Percentiles rank a stretch among this genome's conserved stretches.
Evolutionary conservation across 2,888 invertebrate species (phyloP).

Genomic region (Sinopyrophorus schimmeli): DNA sequence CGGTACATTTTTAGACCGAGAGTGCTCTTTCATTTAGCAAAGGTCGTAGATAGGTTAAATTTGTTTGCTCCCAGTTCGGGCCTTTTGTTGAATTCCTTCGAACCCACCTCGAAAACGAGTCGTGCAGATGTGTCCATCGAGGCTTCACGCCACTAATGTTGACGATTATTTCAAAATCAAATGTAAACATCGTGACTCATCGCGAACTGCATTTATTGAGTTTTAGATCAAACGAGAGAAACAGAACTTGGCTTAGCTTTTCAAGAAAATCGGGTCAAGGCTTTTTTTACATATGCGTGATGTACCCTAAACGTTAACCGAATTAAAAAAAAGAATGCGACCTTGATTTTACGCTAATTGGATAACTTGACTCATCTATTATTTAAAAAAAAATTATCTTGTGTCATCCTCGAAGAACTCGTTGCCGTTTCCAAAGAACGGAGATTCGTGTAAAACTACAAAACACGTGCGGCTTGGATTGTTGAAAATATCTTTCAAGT

Average conservation of each 20-base stretch:
- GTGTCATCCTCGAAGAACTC: neutral
- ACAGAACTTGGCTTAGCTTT: conserved; percentile 15
- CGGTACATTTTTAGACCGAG: conserved; percentile 29
- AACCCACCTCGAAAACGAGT: conserved; percentile 6
- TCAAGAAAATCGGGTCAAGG: conserved; percentile 23
- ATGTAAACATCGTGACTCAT: conserved; percentile 21
- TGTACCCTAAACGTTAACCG: too few relatives aligned
- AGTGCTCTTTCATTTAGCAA: conserved; percentile 29
- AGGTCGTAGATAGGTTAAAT: conserved; percentile 32
- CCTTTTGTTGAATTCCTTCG: conserved; percentile 13
- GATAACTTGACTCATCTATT: too few relatives aligned
- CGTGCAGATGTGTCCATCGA: conserved; percentile 18
- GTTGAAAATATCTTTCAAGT: too few relatives aligned
- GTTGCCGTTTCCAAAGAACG: neutral
- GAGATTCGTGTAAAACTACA: neutral
- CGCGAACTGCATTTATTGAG: conserved; percentile 2
- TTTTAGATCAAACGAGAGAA: conserved; percentile 10
- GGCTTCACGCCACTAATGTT: conserved; percentile 1
- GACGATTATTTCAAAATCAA: conserved; percentile 13
- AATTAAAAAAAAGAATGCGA: too few relatives aligned
- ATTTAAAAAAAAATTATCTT: too few relatives aligned
- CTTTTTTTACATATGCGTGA: conserved; percentile 5
- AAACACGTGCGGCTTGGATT: too few relatives aligned
- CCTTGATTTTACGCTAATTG: too few relatives aligned
- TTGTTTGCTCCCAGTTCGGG: conserved; percentile 21